Percentiles rank a stretch among this genome's conserved stretches.
phyloP scores from a whole-genome alignment of 2,888 invertebrate species.

The Apeira syringaria region DNA sequence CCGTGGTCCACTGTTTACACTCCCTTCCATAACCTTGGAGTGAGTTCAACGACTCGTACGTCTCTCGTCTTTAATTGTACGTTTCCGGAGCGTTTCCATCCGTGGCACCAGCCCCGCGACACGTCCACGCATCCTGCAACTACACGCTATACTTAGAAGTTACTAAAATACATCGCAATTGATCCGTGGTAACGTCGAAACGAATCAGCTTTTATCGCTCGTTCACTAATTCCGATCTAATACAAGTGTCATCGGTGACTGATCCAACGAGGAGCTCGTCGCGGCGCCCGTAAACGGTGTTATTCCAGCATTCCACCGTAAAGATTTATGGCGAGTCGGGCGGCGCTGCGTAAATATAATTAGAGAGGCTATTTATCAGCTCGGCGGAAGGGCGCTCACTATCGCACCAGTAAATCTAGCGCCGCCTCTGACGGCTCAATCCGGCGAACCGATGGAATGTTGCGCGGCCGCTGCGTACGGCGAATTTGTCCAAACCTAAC shows the following conservation, averaged over 20 bases:
- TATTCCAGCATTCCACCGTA: conserved; percentile 66
- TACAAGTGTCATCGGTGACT: conserved; percentile 57
- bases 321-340: conserved; percentile 73
- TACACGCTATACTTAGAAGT: conserved; percentile 35
- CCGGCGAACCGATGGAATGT: conserved; percentile 65
- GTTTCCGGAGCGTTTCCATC: conserved; percentile 70
- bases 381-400: conserved; percentile 75
- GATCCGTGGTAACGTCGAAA: conserved; percentile 44
- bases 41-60: conserved; percentile 66
- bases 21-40: conserved; percentile 67
- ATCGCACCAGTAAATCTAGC: conserved; percentile 74
- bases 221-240: conserved; percentile 59
- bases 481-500: conserved; percentile 49
- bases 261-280: conserved; percentile 50
- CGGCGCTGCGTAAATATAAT: conserved; percentile 82
- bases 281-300: conserved; percentile 62
- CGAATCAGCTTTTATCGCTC: conserved; percentile 53
- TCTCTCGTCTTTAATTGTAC: conserved; percentile 59
- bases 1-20: conserved; percentile 56
- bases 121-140: conserved; percentile 58
- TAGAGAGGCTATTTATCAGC: conserved; percentile 80
- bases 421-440: conserved; percentile 73
- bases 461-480: conserved; percentile 45
- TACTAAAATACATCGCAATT: conserved; percentile 30
- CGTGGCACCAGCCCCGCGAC: conserved; percentile 54